These are phyloP conservation scores for Magallana gigas DNA, from an alignment of 1,140 invertebrate genomes.

Conservation along the genomic window DNA sequence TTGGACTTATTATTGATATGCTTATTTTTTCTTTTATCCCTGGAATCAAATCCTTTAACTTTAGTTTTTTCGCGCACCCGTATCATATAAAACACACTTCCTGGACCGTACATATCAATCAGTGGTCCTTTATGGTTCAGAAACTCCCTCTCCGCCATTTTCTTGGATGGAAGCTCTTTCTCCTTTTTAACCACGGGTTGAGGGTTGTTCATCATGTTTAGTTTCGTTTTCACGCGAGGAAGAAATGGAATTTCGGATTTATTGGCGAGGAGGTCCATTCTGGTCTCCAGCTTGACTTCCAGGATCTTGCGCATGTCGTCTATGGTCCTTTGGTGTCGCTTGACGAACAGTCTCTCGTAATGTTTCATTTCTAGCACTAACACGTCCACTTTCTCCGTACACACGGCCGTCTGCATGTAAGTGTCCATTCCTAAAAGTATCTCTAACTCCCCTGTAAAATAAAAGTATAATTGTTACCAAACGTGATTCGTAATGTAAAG, in stretches of 20 bases:
- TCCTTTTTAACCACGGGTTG: constrained; percentile 57
- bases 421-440: constrained; percentile 75
- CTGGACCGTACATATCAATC: constrained; percentile 75
- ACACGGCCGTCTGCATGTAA: constrained; percentile 75
- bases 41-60: constrained; percentile 48
- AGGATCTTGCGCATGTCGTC: constrained; percentile 71
- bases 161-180: constrained; percentile 58
- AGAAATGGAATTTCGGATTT: constrained; percentile 68
- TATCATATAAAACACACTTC: constrained; percentile 77
- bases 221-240: constrained; percentile 51
- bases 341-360: constrained; percentile 76
- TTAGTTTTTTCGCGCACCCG: constrained; percentile 65
- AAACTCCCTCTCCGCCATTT: constrained; percentile 69
- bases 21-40: constrained; percentile 47
- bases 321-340: constrained; percentile 73
- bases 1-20: constrained; percentile 29
- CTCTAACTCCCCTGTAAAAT: constrained; percentile 74
- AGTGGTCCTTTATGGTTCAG: constrained; percentile 73
- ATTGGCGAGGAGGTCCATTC: constrained; percentile 62
- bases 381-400: constrained; percentile 76
- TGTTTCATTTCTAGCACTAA: constrained; percentile 78
- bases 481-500: too few relatives aligned
- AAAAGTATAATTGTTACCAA: neutral
- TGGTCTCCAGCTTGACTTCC: constrained; percentile 64
- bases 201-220: constrained; percentile 53